Percentiles rank a stretch among this genome's conserved stretches.
These are phyloP conservation scores for Laupala kohalensis DNA, from an alignment of 1,140 invertebrate species.

Conservation along the genomic window DNA sequence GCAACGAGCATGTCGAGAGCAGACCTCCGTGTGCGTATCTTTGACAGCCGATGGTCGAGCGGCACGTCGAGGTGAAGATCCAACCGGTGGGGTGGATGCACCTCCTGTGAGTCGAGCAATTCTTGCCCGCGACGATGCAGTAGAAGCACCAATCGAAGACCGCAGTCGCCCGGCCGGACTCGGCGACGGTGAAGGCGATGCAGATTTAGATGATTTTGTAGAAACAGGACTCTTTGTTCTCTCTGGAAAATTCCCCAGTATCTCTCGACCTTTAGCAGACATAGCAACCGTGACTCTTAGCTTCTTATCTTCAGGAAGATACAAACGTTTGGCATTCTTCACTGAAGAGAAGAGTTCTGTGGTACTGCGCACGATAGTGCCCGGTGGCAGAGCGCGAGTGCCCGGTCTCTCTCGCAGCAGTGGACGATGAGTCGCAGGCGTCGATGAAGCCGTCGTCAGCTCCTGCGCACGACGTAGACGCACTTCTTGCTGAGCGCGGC, in stretches of 20 bases:
- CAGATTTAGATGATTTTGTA: not conserved
- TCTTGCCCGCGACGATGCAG: too few relatives aligned
- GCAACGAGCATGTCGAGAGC: too few relatives aligned
- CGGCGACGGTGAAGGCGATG: conserved; percentile 1
- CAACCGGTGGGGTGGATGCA: not conserved
- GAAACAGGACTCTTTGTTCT: too few relatives aligned
- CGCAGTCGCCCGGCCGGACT: not conserved
- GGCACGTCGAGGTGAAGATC: not conserved
- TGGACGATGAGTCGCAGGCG: not conserved
- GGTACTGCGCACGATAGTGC: conserved; percentile 29
- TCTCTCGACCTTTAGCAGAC: conserved; percentile 32
- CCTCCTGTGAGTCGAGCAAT: too few relatives aligned
- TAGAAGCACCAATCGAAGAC: too few relatives aligned
- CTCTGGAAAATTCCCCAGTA: too few relatives aligned
- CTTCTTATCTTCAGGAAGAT: conserved; percentile 28
- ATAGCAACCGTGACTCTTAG: conserved; percentile 32
- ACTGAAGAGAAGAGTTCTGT: conserved; percentile 27
- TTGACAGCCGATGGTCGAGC: not conserved
- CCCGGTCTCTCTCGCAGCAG: conserved; percentile 19
- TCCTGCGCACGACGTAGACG: conserved; percentile 34
- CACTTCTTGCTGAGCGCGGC: conserved; percentile 10
- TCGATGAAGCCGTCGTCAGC: conserved; percentile 33
- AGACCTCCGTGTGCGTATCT: too few relatives aligned
- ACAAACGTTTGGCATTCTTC: conserved; percentile 17
- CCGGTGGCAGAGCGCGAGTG: conserved; percentile 21